Conservation (phyloP, 2,113 vertebrate genomes). For the Microcebus tavaratra region DNA sequence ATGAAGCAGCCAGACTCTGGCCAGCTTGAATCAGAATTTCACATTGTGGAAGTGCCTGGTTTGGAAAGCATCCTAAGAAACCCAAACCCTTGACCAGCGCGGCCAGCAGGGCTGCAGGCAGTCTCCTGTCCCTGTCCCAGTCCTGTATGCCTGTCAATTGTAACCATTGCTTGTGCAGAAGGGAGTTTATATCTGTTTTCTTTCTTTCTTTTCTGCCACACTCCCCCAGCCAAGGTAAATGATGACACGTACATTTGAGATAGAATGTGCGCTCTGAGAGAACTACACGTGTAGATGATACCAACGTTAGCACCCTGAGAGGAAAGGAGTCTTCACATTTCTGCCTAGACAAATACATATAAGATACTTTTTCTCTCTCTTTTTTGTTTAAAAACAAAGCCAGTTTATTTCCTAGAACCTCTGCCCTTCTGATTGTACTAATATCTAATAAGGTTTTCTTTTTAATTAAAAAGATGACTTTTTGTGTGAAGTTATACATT, state of each 20-base stretch:
- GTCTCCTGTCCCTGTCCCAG: rapidly evolving
- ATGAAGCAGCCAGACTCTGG: conserved; percentile 51
- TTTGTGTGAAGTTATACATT: neutral
- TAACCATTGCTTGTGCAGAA: rapidly evolving
- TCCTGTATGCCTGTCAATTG: rapidly evolving
- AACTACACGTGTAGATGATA: too few species aligned
- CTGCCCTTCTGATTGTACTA: neutral
- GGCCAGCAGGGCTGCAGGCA: neutral
- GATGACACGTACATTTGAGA: rapidly evolving
- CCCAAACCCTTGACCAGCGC: rapidly evolving
- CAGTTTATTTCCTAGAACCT: neutral
- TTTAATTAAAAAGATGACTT: neutral
- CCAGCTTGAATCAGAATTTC: neutral
- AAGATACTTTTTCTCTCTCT: neutral
- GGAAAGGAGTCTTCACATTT: neutral
- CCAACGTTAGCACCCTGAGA: neutral
- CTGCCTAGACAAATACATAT: neutral
- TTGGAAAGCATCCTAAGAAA: conserved; percentile 39
- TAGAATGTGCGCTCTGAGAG: rapidly evolving
- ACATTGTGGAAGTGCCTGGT: neutral
- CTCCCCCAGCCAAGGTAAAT: neutral
- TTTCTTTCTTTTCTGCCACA: neutral
- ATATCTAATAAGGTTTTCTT: neutral
- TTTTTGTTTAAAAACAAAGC: neutral
- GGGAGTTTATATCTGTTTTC: neutral